phyloP scores from a whole-genome alignment of 1,140 invertebrate genomes.

The Eueides isabella region DNA sequence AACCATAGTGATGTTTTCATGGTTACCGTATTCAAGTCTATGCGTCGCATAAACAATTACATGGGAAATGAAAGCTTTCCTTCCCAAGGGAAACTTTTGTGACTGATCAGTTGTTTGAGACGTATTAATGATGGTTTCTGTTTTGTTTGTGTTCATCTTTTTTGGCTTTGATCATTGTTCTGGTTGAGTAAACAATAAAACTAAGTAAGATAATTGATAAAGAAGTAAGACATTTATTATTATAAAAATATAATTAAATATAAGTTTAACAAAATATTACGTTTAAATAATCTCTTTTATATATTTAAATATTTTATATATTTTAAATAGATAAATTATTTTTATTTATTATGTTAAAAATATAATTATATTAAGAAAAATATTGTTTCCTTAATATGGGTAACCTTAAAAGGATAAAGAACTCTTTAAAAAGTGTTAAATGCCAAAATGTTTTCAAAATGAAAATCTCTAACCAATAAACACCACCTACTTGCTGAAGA shows the following conservation, averaged over 20 bases:
- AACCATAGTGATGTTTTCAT: not conserved
- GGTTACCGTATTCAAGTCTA: slow-evolving; percentile 50
- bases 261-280: no score
- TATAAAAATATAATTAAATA: slow-evolving; percentile 13
- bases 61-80: slow-evolving; percentile 64
- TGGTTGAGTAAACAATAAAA: slow-evolving; percentile 34
- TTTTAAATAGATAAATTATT: no score
- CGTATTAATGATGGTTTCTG: slow-evolving; percentile 63
- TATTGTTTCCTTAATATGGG: no score
- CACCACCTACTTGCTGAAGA: no score
- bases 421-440: no score
- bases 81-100: slow-evolving; percentile 71
- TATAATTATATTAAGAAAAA: no score
- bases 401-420: no score
- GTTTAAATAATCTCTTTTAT: no score
- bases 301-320: no score
- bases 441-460: no score
- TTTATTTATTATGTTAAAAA: no score
- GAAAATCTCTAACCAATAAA: no score
- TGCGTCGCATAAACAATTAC: slow-evolving; percentile 71
- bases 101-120: slow-evolving; percentile 65
- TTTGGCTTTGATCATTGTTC: slow-evolving; percentile 51
- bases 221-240: slow-evolving; percentile 19
- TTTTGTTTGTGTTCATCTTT: slow-evolving; percentile 45
- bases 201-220: slow-evolving; percentile 32